A percentile compares a stretch with the other conserved stretches of the same genome.
These are phyloP conservation scores for Habroteleia sp. DNA, from an alignment of 2,888 invertebrate species.

Conservation along the genomic window DNA sequence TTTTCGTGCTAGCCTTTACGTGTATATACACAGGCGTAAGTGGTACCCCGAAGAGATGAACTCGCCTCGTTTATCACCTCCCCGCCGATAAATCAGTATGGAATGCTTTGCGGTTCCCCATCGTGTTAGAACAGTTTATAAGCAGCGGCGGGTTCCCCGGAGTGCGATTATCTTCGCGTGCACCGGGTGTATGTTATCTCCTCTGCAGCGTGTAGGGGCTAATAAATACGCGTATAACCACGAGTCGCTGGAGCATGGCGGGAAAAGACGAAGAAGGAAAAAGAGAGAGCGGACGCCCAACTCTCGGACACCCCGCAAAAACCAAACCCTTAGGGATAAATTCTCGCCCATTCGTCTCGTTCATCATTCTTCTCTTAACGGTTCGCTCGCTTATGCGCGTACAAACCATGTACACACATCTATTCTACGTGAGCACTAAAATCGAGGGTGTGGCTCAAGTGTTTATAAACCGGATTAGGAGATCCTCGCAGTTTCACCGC, in stretches of 20 bases:
- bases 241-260: conserved; percentile 47
- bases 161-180: conserved; percentile 79
- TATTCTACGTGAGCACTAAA: conserved; percentile 61
- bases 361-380: conserved; percentile 46
- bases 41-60: conserved; percentile 71
- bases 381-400: conserved; percentile 22
- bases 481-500: conserved; percentile 67
- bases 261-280: conserved; percentile 3
- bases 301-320: conserved; percentile 55
- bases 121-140: conserved; percentile 77
- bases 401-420: conserved; percentile 14
- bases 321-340: conserved; percentile 46
- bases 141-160: conserved; percentile 73
- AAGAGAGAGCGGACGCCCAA: conserved; percentile 16
- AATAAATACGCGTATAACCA: conserved; percentile 72
- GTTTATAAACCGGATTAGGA: conserved; percentile 77
- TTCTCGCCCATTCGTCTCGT: conserved; percentile 48
- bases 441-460: conserved; percentile 75
- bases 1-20: conserved; percentile 60
- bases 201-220: conserved; percentile 67
- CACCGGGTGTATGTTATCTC: conserved; percentile 79
- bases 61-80: conserved; percentile 77
- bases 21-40: conserved; percentile 58
- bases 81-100: conserved; percentile 78
- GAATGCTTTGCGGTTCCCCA: conserved; percentile 79